Base-by-base conservation (phyloP, 2,888 invertebrate species). In the Nymphalis c-album region DNA sequence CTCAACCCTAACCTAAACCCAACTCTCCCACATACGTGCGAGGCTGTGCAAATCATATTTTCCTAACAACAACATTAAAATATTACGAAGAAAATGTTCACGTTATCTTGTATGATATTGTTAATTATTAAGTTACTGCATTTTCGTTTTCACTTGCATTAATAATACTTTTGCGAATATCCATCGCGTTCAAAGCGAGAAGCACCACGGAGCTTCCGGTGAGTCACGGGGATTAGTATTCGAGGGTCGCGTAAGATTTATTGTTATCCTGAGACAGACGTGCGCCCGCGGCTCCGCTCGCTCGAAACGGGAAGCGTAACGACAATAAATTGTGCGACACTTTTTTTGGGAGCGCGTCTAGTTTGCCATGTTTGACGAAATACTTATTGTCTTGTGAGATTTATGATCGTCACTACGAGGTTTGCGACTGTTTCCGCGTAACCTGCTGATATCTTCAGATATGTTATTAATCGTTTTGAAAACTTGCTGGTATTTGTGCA, bases 141-240 rank as follows among this genome's bases (percentile, higher is more conserved):
- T 6, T 31, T 31, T 31, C 6, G 26, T 31, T 31, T 31, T 31
- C 26, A 40, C 40, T 40, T 40, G 40, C 13, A 40, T 40, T 13
- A 40, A 13, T 13, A 40, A 31, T 22, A 16, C 17, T 26, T 1
- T 55, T 55, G 26, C 26, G 53, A 22, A 55, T 55, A 55, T 57
- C n/a, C 40, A 13, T 18, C 57, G 40, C 8, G 16, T 17, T 48
- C 48, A n/a, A 18, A 57, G 35, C 18, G 35, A 18, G 35, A 40
- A 35, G 17, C 65, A 57, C 40, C 13, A 13, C 40, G 13, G 13
- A 13, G 51, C 64, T 69, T 76, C 74, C 77, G 70, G 80, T 84
- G 84, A 82, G 69, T 84, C 82, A 84, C 26, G 51, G 26, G 71
- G 75, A 82, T 82, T 81, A 83, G 82, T 80, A 82, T 83, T 79